Conservation (phyloP, 2,888 invertebrate genomes). For the Tridacna gigas region DNA sequence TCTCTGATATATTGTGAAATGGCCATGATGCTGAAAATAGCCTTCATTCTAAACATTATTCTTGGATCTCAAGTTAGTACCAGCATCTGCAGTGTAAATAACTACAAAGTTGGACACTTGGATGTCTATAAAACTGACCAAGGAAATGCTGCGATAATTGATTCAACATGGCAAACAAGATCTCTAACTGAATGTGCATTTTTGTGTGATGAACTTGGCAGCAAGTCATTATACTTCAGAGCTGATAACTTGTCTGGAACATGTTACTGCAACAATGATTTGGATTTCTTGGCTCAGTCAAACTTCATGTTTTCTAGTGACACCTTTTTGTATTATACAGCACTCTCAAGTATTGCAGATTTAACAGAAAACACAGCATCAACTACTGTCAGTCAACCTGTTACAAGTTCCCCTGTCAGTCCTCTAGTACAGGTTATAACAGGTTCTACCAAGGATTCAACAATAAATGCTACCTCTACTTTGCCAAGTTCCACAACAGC, state of each 20-base stretch:
- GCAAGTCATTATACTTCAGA: constrained; percentile 1
- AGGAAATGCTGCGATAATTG: not conserved
- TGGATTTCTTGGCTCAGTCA: not conserved
- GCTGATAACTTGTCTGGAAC: not conserved
- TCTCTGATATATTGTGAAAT: no score
- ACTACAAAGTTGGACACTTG: not conserved
- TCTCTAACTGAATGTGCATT: constrained; percentile 7
- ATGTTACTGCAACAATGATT: not conserved
- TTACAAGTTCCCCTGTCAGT: not conserved
- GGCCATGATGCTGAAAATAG: no score
- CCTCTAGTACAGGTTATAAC: no score
- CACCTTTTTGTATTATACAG: not conserved
- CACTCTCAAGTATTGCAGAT: not conserved
- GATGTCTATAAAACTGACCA: not conserved
- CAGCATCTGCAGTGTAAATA: no score
- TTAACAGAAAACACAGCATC: not conserved
- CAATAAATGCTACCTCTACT: not conserved
- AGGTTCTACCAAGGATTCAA: no score
- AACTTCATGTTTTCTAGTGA: no score
- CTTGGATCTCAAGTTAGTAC: not conserved
- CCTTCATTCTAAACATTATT: not conserved
- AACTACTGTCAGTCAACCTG: not conserved
- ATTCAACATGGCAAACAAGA: not conserved
- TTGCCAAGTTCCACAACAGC: not conserved
- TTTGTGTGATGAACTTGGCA: not conserved